Evolutionary conservation across 2,113 vertebrate genomes (phyloP).

Genomic region (Saccopteryx bilineata): DNA sequence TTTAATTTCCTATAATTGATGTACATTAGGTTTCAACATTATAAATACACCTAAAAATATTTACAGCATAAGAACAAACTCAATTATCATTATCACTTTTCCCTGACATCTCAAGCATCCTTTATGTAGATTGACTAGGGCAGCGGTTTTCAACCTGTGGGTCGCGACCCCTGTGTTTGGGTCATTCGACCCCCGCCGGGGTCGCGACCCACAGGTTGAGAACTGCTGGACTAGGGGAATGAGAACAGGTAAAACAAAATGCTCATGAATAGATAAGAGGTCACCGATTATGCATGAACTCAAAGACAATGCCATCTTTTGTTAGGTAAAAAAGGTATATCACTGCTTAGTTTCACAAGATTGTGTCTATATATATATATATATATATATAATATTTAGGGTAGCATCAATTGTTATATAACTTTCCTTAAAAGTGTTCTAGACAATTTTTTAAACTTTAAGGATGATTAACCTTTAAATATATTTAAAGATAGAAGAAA

Average conservation of each 20-base stretch:
- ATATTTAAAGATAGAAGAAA: slow-evolving; percentile 59
- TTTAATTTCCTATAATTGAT: slow-evolving; percentile 14
- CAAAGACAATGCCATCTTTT: background rate
- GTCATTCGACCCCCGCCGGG: too few relatives aligned
- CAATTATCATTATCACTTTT: slow-evolving; percentile 37
- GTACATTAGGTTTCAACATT: background rate
- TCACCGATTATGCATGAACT: background rate
- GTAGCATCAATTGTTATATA: background rate
- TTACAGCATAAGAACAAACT: background rate
- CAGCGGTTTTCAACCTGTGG: too few relatives aligned
- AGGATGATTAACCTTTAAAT: slow-evolving; percentile 53
- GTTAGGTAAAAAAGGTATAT: background rate
- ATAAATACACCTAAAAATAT: background rate
- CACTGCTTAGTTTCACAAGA: slow-evolving; percentile 12
- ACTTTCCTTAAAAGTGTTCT: slow-evolving; percentile 47
- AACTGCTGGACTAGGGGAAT: background rate
- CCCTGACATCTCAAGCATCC: slow-evolving; percentile 28
- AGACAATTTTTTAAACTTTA: slow-evolving; percentile 58
- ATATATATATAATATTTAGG: background rate
- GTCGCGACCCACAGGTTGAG: too few relatives aligned
- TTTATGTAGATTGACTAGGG: background rate
- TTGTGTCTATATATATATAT: background rate
- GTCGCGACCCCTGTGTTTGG: too few relatives aligned
- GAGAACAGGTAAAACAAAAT: background rate
- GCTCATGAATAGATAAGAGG: background rate